Evolutionary conservation across 2,888 invertebrate genomes (phyloP).

Genomic region (Scaeva pyrastri): DNA sequence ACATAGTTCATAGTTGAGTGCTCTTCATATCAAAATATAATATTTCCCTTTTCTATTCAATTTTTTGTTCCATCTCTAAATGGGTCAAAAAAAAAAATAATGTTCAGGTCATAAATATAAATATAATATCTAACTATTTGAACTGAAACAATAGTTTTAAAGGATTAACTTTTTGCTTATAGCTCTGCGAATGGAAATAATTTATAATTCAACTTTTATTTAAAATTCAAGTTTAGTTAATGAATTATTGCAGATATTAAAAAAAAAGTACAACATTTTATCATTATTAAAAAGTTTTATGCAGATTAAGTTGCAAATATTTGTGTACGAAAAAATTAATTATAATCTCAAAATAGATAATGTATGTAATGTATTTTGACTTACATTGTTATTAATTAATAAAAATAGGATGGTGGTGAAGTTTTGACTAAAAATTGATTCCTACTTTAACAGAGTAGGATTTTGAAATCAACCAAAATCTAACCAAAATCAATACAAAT

Average conservation of each 20-base stretch:
- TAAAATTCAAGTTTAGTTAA: neutral
- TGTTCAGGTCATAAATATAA: neutral
- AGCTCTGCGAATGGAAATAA: neutral
- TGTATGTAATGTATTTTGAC: too few relatives aligned
- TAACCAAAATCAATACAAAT: too few relatives aligned
- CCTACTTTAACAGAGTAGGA: too few relatives aligned
- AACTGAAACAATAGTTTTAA: neutral
- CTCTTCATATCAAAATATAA: slow-evolving; percentile 13
- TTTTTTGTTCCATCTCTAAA: slow-evolving; percentile 1
- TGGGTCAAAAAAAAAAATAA: neutral
- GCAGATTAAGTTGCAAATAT: too few relatives aligned
- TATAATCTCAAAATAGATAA: too few relatives aligned
- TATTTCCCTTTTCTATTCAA: neutral
- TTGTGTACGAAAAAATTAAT: too few relatives aligned
- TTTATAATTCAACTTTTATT: neutral
- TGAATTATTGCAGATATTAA: neutral
- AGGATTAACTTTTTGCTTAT: neutral
- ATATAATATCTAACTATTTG: neutral
- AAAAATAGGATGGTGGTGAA: too few relatives aligned
- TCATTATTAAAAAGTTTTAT: too few relatives aligned
- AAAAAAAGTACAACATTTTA: too few relatives aligned
- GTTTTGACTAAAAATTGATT: too few relatives aligned
- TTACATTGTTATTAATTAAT: too few relatives aligned
- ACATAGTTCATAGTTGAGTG: slow-evolving; percentile 13
- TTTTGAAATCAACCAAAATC: too few relatives aligned